These are phyloP conservation scores for Euleptes europaea DNA, from an alignment of 2,113 vertebrate genomes.

Conservation along the genomic window DNA sequence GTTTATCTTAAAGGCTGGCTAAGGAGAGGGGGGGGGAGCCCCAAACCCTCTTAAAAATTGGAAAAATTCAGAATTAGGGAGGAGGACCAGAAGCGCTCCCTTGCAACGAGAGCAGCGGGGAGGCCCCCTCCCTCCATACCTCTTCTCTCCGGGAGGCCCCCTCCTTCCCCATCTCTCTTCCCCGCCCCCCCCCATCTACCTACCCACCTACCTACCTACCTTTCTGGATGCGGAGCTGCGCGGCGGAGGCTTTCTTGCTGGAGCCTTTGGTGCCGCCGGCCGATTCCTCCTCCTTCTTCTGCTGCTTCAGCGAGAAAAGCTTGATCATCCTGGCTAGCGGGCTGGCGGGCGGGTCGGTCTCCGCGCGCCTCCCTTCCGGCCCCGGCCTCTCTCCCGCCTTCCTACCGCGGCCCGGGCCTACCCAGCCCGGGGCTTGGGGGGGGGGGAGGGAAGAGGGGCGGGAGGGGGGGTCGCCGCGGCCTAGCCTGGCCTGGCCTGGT, in stretches of 20 bases:
- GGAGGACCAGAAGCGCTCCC: background rate
- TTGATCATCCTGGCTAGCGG: slow-evolving; percentile 86
- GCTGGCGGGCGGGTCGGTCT: slow-evolving; percentile 45
- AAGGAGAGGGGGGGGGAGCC: no score
- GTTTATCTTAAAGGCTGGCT: no score
- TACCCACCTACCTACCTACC: slow-evolving; percentile 64
- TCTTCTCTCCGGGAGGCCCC: no score
- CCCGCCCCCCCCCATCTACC: background rate
- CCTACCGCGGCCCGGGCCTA: background rate
- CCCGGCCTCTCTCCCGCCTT: background rate
- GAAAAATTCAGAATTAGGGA: no score
- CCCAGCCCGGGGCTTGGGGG: background rate
- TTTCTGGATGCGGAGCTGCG: slow-evolving; percentile 96
- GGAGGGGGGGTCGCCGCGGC: background rate
- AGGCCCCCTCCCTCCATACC: rapidly evolving
- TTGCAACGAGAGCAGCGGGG: background rate
- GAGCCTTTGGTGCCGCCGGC: slow-evolving; percentile 90
- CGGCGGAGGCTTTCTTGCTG: slow-evolving; percentile 93
- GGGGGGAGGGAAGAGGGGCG: background rate
- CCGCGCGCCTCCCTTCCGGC: no score
- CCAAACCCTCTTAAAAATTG: no score
- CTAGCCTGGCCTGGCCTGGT: background rate
- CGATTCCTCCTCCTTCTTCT: slow-evolving; percentile 99
- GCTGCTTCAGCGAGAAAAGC: slow-evolving; percentile 96
- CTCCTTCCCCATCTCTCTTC: background rate